Percentiles rank a stretch among this genome's conserved stretches.
Conservation (phyloP, 2,797 vertebrate genomes). For the Pseudochirops cupreus region DNA sequence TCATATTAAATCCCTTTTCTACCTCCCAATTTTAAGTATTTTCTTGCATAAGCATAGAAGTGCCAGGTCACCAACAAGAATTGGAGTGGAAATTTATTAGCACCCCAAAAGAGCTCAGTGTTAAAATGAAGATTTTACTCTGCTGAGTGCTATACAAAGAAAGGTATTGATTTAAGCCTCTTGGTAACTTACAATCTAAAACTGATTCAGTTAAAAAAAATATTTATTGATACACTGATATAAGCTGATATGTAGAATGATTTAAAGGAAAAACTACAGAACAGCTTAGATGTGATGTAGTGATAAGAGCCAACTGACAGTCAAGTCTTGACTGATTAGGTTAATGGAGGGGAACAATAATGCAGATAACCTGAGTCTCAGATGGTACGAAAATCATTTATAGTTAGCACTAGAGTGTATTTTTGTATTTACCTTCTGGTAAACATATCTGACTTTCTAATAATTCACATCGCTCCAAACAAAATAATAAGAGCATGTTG, state of each 20-base stretch:
- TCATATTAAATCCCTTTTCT: slow-evolving; percentile 11
- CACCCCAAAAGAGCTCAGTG: slow-evolving; percentile 14
- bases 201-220: background rate
- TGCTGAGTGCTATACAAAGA: slow-evolving; percentile 14
- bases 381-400: background rate
- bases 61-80: background rate
- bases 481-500: slow-evolving; percentile 14
- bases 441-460: background rate
- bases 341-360: slow-evolving; percentile 4
- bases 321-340: slow-evolving; percentile 5
- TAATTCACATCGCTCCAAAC: background rate
- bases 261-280: background rate
- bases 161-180: slow-evolving; percentile 31
- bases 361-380: slow-evolving; percentile 50
- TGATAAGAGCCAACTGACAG: background rate
- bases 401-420: background rate
- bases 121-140: slow-evolving; percentile 51
- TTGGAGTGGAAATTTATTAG: background rate
- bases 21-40: slow-evolving; percentile 33
- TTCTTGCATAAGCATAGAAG: background rate
- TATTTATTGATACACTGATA: background rate
- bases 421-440: background rate
- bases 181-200: slow-evolving; percentile 40
- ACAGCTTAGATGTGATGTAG: background rate
- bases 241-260: background rate